Conservation (phyloP, 2,888 invertebrate species). For the Omphaloscelis lunosa region DNA sequence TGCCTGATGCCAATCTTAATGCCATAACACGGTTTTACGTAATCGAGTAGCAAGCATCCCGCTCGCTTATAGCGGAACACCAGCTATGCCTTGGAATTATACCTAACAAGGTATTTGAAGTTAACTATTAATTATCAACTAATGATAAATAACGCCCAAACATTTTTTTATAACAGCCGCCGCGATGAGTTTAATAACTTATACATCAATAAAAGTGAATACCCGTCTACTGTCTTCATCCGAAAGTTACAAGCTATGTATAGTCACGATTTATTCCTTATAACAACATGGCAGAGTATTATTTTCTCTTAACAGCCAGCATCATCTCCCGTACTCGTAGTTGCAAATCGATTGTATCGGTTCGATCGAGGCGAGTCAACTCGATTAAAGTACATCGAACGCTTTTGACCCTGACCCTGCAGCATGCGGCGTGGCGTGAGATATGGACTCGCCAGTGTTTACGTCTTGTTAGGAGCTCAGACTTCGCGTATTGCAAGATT, state of each 20-base stretch:
- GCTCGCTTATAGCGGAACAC: slow-evolving; percentile 74
- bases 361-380: slow-evolving; percentile 68
- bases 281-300: slow-evolving; percentile 65
- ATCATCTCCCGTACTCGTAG: slow-evolving; percentile 70
- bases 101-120: slow-evolving; percentile 68
- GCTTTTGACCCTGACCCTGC: slow-evolving; percentile 79
- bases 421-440: slow-evolving; percentile 69
- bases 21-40: slow-evolving; percentile 79
- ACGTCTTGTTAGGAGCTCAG: slow-evolving; percentile 69
- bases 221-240: slow-evolving; percentile 56
- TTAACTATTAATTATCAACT: slow-evolving; percentile 53
- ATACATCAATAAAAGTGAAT: slow-evolving; percentile 52
- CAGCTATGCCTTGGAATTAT: slow-evolving; percentile 61
- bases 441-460: slow-evolving; percentile 77
- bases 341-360: slow-evolving; percentile 79
- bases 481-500: slow-evolving; percentile 47
- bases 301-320: slow-evolving; percentile 67
- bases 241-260: slow-evolving; percentile 60
- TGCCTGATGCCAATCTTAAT: slow-evolving; percentile 82
- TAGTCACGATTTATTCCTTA: slow-evolving; percentile 71
- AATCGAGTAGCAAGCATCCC: slow-evolving; percentile 79
- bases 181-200: slow-evolving; percentile 24
- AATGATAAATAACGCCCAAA: slow-evolving; percentile 44
- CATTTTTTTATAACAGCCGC: slow-evolving; percentile 21
- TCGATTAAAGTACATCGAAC: slow-evolving; percentile 78